phyloP scores from a whole-genome alignment of 2,113 vertebrate species.

The Nothocercus julius region DNA sequence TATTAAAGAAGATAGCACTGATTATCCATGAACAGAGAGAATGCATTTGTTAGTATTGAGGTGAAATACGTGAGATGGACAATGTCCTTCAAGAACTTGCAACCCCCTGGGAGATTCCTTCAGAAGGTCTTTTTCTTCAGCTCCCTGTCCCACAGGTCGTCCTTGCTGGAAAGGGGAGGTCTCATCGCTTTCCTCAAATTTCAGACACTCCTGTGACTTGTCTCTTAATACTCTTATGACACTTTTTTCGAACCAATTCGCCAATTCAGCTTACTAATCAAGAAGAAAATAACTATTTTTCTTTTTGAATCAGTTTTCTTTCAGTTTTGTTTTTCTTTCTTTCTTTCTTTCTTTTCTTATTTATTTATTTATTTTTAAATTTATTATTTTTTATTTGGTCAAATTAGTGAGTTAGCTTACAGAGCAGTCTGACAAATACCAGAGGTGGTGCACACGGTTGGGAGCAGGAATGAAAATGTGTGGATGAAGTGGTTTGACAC shows the following conservation, averaged over 20 bases:
- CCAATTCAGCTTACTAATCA: neutral
- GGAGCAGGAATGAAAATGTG: neutral
- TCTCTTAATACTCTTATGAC: neutral
- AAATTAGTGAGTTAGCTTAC: neutral
- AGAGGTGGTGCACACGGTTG: neutral
- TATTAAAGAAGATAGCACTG: neutral
- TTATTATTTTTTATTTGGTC: neutral
- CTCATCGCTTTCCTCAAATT: neutral
- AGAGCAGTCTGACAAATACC: neutral
- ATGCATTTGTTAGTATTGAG: fast-evolving
- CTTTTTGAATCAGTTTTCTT: neutral
- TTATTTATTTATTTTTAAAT: too few species aligned
- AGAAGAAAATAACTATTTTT: neutral
- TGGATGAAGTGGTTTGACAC: neutral
- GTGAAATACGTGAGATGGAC: neutral
- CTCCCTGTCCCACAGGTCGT: neutral
- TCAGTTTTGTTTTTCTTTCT: too few species aligned
- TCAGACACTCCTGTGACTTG: neutral
- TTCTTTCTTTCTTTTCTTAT: too few species aligned
- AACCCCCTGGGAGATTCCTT: neutral
- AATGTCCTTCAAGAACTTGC: neutral
- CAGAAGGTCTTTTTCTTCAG: neutral
- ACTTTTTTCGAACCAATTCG: neutral
- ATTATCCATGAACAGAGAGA: neutral
- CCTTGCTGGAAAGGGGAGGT: neutral